Percentiles rank a stretch among this genome's conserved stretches.
These are phyloP conservation scores for Lepus americanus DNA, from an alignment of 2,113 vertebrate species.

Conservation along the genomic window DNA sequence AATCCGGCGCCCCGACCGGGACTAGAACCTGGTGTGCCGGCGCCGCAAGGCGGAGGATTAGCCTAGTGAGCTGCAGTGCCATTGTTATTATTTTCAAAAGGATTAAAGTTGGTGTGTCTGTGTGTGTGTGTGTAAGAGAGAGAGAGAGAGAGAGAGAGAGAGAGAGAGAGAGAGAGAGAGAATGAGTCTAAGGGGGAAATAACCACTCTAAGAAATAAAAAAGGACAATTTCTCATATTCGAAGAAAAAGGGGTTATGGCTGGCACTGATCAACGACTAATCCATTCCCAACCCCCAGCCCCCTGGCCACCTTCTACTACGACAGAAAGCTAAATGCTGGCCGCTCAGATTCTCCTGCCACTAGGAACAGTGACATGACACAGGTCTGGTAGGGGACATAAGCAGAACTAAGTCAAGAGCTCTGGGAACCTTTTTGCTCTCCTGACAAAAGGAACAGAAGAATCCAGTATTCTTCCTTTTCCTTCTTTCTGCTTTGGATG, in stretches of 20 bases:
- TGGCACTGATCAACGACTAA: neutral
- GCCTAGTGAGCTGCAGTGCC: too few species aligned
- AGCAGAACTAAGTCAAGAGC: neutral
- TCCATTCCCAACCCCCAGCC: neutral
- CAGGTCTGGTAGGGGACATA: neutral
- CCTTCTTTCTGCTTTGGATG: slow-evolving; percentile 17
- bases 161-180: neutral
- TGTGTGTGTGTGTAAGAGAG: too few species aligned
- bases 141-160: too few species aligned
- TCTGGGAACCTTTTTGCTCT: neutral
- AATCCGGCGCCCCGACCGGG: too few species aligned
- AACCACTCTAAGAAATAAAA: neutral
- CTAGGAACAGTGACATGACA: neutral
- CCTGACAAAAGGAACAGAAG: neutral
- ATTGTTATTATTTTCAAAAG: slow-evolving; percentile 17
- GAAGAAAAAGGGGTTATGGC: neutral
- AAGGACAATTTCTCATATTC: neutral
- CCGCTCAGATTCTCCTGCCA: neutral
- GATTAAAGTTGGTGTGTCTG: neutral
- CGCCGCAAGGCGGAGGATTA: neutral
- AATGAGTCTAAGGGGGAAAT: neutral
- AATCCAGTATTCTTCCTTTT: neutral
- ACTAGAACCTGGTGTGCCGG: too few species aligned
- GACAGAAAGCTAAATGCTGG: neutral
- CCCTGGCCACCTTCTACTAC: neutral